A percentile compares a stretch with the other conserved stretches of the same genome.
These are phyloP conservation scores for Elegia similella DNA, from an alignment of 2,888 invertebrate genomes.

Conservation along the genomic window DNA sequence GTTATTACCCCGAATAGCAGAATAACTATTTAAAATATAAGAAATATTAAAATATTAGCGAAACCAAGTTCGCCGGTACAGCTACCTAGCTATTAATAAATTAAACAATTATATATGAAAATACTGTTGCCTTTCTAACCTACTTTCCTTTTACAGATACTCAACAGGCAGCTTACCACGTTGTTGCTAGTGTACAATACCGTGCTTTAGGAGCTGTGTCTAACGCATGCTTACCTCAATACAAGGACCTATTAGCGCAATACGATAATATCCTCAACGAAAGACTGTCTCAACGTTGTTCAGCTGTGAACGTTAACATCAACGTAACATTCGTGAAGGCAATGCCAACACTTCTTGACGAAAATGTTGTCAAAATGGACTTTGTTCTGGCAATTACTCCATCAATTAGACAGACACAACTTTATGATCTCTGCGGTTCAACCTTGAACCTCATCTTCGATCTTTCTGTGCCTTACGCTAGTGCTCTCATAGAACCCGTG, in stretches of 20 bases:
- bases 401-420: conserved; percentile 92
- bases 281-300: conserved; percentile 94
- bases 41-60: no score
- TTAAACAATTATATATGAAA: no score
- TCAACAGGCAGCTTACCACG: conserved; percentile 96
- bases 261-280: conserved; percentile 90
- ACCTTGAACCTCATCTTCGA: conserved; percentile 96
- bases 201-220: conserved; percentile 95
- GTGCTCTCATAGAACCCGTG: conserved; percentile 93
- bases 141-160: conserved; percentile 83
- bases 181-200: conserved; percentile 92
- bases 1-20: no score
- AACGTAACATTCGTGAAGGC: conserved; percentile 95
- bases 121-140: conserved; percentile 3
- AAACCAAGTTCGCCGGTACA: no score
- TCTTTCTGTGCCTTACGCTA: conserved; percentile 95
- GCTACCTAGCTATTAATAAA: no score
- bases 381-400: conserved; percentile 94
- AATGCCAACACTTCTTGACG: conserved; percentile 89
- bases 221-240: conserved; percentile 90
- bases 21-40: no score
- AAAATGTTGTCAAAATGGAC: conserved; percentile 94
- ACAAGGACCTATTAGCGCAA: conserved; percentile 90
- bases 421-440: conserved; percentile 97
- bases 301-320: conserved; percentile 96